Evolutionary conservation across 2,888 invertebrate species (phyloP).

Genomic region (Spodoptera littoralis): DNA sequence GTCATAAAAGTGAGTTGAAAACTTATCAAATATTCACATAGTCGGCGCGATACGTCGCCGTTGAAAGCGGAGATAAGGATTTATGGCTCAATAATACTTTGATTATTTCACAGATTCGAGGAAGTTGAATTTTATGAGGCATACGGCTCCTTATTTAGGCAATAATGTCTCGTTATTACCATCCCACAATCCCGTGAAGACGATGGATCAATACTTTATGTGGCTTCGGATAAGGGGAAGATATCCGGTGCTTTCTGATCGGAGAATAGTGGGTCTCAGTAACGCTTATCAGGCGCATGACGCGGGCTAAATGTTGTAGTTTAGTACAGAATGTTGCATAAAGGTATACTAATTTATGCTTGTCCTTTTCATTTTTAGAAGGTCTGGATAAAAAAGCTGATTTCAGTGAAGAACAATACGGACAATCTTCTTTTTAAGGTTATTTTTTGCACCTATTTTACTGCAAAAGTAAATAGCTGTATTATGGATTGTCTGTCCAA

Average conservation of each 20-base stretch:
- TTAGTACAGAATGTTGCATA: constrained; percentile 4
- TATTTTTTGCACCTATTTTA: too few relatives aligned
- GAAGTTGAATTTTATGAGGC: constrained; percentile 83
- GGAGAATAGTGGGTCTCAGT: constrained; percentile 25
- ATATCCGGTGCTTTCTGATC: constrained; percentile 48
- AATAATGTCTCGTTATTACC: constrained; percentile 78
- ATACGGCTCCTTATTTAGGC: constrained; percentile 80
- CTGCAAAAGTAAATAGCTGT: too few relatives aligned
- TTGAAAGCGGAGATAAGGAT: constrained; percentile 80
- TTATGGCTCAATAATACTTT: constrained; percentile 85
- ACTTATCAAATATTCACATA: constrained; percentile 82
- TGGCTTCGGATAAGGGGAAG: constrained; percentile 51
- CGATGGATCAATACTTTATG: constrained; percentile 68
- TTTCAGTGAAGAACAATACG: too few relatives aligned
- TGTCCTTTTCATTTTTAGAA: too few relatives aligned
- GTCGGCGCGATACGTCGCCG: constrained; percentile 67
- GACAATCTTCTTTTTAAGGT: too few relatives aligned
- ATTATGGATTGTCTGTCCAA: too few relatives aligned
- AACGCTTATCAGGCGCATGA: constrained; percentile 45
- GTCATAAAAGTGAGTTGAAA: constrained; percentile 68
- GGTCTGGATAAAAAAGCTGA: too few relatives aligned
- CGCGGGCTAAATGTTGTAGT: constrained; percentile 1
- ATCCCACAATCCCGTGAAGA: constrained; percentile 66
- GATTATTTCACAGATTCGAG: constrained; percentile 85
- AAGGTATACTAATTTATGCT: constrained; percentile 31